Base-by-base conservation (phyloP, 2,113 vertebrate species). In the Otocyon megalotis region DNA sequence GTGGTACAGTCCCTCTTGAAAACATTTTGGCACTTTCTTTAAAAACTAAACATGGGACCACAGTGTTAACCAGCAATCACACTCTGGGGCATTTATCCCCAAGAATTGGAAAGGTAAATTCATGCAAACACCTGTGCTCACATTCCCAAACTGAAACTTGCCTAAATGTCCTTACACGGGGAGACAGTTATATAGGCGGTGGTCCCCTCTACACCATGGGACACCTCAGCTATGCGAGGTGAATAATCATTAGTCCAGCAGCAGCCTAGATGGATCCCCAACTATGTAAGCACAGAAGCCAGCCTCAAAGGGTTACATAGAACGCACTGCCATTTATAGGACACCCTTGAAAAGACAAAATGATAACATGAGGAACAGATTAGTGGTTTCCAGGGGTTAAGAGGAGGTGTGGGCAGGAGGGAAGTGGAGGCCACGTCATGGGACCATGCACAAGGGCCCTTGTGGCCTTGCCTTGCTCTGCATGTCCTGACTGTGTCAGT, bases 171-270 rank as follows among this genome's bases (percentile, higher is more conserved):
- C 22, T 20, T 43, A 16, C 11, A 1, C 26, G 24, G 92, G 30
- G 15, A 20, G 10, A 4, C 7, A 3, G 62, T 14, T 11, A 50
- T 28, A 15, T 30, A 5, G 30, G 32, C 50, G 14, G 3, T 1
- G 35, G 63, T 8, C 35, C 24, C 5, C 2, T 35, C 67, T 7
- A 9, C 2, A 1, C 8, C 0, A 2, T 4, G 20, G 72, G 62
- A 4, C 54, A 26, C 30, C 3, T 24, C 22, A 14, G 48, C 17
- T 5, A 35, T 6, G 6, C 60, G 2, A 20, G 65, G 4, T 13
- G 24, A 30, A 32, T 22, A 0, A 5, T 15, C 2, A 5, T 14
- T 3, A 32, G n/a, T 11, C 1, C 4, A 17, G 10, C 20, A 8
- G 7, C 15, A 9, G 32, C 2, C 43, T 22, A 4, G n/a, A 43